phyloP scores from a whole-genome alignment of 2,888 invertebrate species.

The Cheilosia grossa region DNA sequence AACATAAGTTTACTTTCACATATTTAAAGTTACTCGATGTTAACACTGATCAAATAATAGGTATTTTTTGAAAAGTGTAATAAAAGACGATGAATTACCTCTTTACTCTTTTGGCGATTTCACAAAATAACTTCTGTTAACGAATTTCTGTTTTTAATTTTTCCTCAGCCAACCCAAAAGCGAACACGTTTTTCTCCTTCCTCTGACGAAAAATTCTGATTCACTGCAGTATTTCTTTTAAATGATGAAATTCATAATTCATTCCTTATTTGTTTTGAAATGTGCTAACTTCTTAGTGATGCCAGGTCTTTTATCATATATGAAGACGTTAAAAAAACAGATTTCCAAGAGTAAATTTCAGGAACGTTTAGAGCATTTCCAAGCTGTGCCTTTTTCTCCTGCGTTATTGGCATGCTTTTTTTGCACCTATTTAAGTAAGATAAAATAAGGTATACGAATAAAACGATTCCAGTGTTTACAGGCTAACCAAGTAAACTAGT shows the following conservation, averaged over 20 bases:
- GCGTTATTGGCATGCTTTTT: too few species aligned
- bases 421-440: too few species aligned
- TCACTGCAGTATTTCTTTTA: constrained; percentile 7
- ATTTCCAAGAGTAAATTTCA: too few species aligned
- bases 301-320: neutral
- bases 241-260: constrained; percentile 31
- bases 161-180: constrained; percentile 3
- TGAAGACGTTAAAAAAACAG: too few species aligned
- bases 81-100: constrained; percentile 17
- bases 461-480: too few species aligned
- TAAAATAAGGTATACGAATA: too few species aligned
- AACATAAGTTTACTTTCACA: constrained; percentile 49
- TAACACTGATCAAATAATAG: neutral
- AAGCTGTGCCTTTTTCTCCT: too few species aligned
- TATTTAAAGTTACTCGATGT: neutral
- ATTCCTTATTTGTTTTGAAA: constrained; percentile 26
- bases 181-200: constrained; percentile 58
- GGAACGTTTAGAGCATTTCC: too few species aligned
- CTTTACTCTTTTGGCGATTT: constrained; percentile 11
- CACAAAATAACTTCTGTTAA: constrained; percentile 17
- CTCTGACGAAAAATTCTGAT: constrained; percentile 43
- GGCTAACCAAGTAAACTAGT: too few species aligned
- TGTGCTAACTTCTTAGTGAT: constrained; percentile 5
- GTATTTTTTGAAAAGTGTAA: neutral
- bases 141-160: constrained; percentile 12